A percentile compares a stretch with the other conserved stretches of the same genome.
Evolutionary conservation across 1,140 invertebrate genomes (phyloP).

Genomic region (Berghia stephanieae): DNA sequence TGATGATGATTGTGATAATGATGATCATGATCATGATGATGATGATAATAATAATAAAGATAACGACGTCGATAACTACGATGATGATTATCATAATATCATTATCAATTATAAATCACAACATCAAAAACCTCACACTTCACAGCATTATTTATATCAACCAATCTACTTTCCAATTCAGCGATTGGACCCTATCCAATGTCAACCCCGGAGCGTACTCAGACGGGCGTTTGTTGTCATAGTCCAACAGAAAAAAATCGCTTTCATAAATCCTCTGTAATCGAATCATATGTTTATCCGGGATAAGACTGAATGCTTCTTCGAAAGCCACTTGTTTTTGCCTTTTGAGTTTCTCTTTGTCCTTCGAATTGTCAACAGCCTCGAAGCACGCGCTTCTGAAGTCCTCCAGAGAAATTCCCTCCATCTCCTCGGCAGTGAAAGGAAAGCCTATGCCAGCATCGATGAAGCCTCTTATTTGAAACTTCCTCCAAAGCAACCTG

Average conservation of each 20-base stretch:
- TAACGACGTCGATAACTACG: background rate
- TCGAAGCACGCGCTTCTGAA: slow-evolving; percentile 14
- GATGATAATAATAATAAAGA: background rate
- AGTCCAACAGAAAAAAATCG: slow-evolving; percentile 25
- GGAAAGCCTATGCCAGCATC: slow-evolving; percentile 1
- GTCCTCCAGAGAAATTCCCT: background rate
- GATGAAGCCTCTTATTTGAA: slow-evolving; percentile 20
- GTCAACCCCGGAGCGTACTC: background rate
- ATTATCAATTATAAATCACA: background rate
- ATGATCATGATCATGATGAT: background rate
- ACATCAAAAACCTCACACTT: no score
- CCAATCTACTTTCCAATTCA: slow-evolving; percentile 16
- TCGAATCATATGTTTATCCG: background rate
- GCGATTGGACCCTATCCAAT: background rate
- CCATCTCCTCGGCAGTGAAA: slow-evolving; percentile 13
- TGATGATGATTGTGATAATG: background rate
- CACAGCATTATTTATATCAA: no score
- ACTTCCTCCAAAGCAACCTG: slow-evolving; percentile 15
- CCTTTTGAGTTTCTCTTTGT: slow-evolving; percentile 14
- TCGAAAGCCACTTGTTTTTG: slow-evolving; percentile 16
- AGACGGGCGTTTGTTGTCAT: background rate
- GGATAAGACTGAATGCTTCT: slow-evolving; percentile 13
- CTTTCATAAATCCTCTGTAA: background rate
- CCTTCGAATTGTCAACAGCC: background rate
- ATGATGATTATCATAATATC: background rate